These are phyloP conservation scores for Eilema sororculum DNA, from an alignment of 2,888 invertebrate species.

Conservation along the genomic window DNA sequence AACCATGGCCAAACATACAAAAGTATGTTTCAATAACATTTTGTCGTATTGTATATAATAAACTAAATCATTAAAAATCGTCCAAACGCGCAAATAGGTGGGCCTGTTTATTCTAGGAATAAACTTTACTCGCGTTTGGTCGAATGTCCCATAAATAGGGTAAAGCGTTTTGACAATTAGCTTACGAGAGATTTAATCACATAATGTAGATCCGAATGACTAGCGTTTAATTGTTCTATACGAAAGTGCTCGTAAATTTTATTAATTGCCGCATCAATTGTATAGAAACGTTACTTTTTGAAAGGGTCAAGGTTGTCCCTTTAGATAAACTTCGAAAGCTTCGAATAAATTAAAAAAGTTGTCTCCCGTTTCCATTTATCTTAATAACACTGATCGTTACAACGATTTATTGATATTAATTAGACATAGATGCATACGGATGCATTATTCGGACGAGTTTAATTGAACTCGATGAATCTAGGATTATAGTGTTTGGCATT, in stretches of 20 bases:
- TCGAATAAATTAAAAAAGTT: slow-evolving; percentile 15
- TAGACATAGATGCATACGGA: not conserved
- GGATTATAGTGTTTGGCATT: no score
- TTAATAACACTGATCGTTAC: not conserved
- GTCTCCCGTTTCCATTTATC: not conserved
- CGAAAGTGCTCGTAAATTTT: slow-evolving; percentile 4
- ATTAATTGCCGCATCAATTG: slow-evolving; percentile 9
- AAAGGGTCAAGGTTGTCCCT: slow-evolving; percentile 12
- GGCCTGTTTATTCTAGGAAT: no score
- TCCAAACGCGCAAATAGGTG: no score
- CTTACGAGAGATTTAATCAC: not conserved
- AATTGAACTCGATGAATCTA: not conserved
- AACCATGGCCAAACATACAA: not conserved
- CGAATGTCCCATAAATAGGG: no score
- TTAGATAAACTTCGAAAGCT: not conserved
- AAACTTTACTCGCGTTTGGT: no score
- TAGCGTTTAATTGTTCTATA: slow-evolving; percentile 3
- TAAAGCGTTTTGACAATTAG: not conserved
- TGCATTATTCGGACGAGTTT: not conserved
- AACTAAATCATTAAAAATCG: not conserved
- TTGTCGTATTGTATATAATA: not conserved
- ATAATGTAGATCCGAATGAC: not conserved
- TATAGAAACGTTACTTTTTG: not conserved
- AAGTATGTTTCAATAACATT: not conserved
- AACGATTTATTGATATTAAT: not conserved